These are phyloP conservation scores for Hydrochoerus hydrochaeris DNA, from an alignment of 2,113 vertebrate genomes.

Conservation along the genomic window DNA sequence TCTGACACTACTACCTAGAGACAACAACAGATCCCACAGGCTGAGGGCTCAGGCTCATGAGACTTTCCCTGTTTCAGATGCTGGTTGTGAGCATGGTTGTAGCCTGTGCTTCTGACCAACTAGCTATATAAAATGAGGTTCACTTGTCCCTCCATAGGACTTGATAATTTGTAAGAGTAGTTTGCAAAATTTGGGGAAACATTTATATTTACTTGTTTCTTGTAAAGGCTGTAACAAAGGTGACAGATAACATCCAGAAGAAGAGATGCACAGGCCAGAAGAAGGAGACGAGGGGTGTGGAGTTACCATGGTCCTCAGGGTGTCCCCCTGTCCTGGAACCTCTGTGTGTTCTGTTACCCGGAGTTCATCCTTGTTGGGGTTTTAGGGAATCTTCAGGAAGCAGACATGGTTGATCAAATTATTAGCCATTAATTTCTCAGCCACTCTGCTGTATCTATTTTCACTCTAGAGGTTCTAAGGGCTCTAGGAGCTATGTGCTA, in stretches of 20 bases:
- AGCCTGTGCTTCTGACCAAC: background rate
- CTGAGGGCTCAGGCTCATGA: background rate
- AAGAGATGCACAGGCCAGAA: background rate
- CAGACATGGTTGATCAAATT: background rate
- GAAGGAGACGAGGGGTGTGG: background rate
- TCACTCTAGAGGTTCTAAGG: background rate
- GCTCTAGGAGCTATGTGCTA: background rate
- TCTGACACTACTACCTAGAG: background rate
- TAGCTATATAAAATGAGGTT: background rate
- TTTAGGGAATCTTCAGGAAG: background rate
- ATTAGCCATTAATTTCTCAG: background rate
- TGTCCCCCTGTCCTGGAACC: background rate
- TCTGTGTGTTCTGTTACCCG: background rate
- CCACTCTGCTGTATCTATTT: no score
- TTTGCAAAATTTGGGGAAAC: background rate
- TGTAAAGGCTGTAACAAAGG: background rate
- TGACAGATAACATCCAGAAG: background rate
- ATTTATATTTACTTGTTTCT: background rate
- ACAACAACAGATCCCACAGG: background rate
- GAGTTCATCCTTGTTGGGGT: background rate
- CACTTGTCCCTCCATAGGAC: background rate
- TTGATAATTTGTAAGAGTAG: background rate
- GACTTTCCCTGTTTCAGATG: background rate
- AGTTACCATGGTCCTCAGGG: no score
- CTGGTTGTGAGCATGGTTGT: background rate